A percentile compares a stretch with the other conserved stretches of the same genome.
Evolutionary conservation across 2,113 vertebrate species (phyloP).

Genomic region (Anser cygnoides): DNA sequence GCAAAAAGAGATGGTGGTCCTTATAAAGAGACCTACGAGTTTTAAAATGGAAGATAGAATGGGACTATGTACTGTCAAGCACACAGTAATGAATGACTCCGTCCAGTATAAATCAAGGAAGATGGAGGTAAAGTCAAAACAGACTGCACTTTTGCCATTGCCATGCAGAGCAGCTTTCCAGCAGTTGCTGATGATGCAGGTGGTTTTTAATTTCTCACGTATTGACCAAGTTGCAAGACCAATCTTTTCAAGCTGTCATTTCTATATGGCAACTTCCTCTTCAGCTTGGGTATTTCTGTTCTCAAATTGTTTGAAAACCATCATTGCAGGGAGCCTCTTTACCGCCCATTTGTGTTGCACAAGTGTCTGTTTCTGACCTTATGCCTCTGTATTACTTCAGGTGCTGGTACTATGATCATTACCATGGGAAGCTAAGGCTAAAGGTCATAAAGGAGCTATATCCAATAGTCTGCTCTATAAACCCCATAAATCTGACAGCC

Average conservation of each 20-base stretch:
- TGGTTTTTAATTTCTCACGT: rapidly evolving
- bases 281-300: neutral
- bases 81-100: neutral
- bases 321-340: neutral
- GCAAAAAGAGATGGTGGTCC: neutral
- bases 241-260: neutral
- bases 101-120: neutral
- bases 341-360: neutral
- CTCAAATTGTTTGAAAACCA: neutral
- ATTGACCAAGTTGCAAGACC: neutral
- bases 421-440: neutral
- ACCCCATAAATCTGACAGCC: neutral
- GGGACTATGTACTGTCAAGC: neutral
- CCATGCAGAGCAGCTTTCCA: neutral
- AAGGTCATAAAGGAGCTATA: neutral
- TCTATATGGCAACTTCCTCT: neutral
- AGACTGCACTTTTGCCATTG: neutral
- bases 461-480: neutral
- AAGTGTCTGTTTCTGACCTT: neutral
- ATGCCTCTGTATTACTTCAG: neutral
- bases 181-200: too few relatives aligned
- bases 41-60: neutral
- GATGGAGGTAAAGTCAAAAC: neutral
- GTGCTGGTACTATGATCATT: neutral
- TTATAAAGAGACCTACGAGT: neutral